Evolutionary conservation across 2,797 vertebrate species (phyloP).

Genomic region (Buphagus erythrorhynchus): DNA sequence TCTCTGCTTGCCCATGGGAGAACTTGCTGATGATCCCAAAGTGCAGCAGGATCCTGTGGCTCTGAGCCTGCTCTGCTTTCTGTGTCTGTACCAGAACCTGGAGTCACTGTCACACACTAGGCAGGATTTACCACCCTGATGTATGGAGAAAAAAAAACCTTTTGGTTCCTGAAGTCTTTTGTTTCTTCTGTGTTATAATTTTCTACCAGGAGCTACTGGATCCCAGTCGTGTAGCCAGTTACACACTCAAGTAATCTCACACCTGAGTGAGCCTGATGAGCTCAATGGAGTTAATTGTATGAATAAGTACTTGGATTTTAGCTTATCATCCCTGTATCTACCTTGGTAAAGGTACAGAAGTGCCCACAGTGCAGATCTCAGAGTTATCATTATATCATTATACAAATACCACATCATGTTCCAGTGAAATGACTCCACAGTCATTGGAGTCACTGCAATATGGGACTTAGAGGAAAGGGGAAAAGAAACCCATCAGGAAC

Average conservation of each 20-base stretch:
- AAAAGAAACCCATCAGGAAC: background rate
- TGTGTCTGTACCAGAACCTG: background rate
- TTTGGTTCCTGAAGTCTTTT: background rate
- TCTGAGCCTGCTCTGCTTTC: background rate
- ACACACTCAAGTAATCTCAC: background rate
- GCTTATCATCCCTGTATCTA: background rate
- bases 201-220: background rate
- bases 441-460: background rate
- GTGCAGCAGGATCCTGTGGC: rapidly evolving
- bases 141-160: background rate
- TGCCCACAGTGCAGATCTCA: background rate
- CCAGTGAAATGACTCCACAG: background rate
- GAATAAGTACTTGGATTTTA: background rate
- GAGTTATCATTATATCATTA: background rate
- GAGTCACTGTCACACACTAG: background rate
- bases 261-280: background rate
- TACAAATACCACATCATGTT: background rate
- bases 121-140: background rate
- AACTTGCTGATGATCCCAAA: background rate
- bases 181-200: background rate
- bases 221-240: background rate
- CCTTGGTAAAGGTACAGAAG: background rate
- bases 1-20: background rate
- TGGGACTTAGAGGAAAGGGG: background rate
- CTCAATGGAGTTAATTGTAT: background rate